Evolutionary conservation across 2,888 invertebrate species (phyloP).

Genomic region (Dysmachus trigonus): DNA sequence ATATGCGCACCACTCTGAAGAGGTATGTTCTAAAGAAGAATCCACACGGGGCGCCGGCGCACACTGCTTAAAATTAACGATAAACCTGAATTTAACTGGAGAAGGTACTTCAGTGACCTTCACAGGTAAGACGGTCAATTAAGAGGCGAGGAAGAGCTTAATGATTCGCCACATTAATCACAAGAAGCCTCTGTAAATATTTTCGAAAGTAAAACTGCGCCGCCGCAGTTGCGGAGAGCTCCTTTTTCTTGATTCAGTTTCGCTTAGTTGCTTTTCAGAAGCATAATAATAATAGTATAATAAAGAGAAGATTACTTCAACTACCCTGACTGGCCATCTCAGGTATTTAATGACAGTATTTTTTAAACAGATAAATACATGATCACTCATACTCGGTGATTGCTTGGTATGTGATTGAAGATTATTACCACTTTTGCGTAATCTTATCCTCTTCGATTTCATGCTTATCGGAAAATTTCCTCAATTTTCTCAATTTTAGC

Average conservation of each 20-base stretch:
- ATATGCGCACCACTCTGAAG: background rate
- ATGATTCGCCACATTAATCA: background rate
- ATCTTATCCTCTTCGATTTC: background rate
- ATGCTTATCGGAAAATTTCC: background rate
- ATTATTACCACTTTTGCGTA: background rate
- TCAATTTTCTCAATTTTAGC: background rate
- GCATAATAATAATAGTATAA: background rate
- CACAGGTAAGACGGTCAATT: background rate
- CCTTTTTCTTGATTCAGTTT: background rate
- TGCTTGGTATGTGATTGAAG: background rate
- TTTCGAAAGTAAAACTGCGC: background rate
- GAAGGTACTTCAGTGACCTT: background rate
- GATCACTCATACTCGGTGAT: background rate
- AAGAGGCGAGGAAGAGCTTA: background rate
- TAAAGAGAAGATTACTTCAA: background rate
- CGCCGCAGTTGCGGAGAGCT: background rate
- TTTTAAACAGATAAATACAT: background rate
- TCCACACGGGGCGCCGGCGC: background rate
- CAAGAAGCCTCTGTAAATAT: background rate
- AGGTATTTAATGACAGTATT: background rate
- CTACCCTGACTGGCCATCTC: background rate
- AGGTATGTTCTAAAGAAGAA: background rate
- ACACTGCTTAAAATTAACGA: background rate
- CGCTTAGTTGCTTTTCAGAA: background rate
- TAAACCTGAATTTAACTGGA: background rate